phyloP scores from a whole-genome alignment of 2,888 invertebrate genomes.

The Pachycephus smyrnensis region DNA sequence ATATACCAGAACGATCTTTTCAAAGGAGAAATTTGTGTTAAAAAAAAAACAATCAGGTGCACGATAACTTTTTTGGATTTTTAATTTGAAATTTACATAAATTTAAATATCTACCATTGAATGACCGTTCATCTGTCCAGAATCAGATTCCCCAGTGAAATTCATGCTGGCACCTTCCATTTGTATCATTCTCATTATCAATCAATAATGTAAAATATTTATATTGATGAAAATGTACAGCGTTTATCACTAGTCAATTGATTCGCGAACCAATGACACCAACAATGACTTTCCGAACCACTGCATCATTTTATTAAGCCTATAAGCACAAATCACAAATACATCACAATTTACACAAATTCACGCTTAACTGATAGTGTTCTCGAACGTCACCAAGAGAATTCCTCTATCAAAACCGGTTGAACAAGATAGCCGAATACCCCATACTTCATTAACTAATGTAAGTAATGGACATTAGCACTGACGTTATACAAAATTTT shows the following conservation, averaged over 20 bases:
- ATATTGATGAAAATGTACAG: neutral
- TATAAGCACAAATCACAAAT: neutral
- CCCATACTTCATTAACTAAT: neutral
- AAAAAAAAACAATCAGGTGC: too few species aligned
- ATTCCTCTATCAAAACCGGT: neutral
- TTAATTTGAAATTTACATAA: neutral
- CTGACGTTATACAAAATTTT: neutral
- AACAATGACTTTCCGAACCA: neutral
- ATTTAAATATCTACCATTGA: constrained; percentile 31
- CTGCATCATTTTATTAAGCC: neutral
- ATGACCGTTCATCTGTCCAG: constrained; percentile 41
- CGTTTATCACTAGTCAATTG: neutral
- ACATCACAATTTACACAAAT: neutral
- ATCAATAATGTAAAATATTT: neutral
- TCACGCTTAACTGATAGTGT: neutral
- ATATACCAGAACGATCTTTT: neutral
- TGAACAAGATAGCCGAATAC: neutral
- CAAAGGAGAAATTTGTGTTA: too few species aligned
- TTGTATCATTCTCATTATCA: constrained; percentile 32
- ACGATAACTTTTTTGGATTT: too few species aligned
- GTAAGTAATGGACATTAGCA: neutral
- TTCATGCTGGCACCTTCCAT: constrained; percentile 34
- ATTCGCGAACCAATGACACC: neutral
- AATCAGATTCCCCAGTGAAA: constrained; percentile 33
- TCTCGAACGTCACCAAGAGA: neutral